Conservation (phyloP, 2,113 vertebrate species). For the Rhynchomys soricoides region DNA sequence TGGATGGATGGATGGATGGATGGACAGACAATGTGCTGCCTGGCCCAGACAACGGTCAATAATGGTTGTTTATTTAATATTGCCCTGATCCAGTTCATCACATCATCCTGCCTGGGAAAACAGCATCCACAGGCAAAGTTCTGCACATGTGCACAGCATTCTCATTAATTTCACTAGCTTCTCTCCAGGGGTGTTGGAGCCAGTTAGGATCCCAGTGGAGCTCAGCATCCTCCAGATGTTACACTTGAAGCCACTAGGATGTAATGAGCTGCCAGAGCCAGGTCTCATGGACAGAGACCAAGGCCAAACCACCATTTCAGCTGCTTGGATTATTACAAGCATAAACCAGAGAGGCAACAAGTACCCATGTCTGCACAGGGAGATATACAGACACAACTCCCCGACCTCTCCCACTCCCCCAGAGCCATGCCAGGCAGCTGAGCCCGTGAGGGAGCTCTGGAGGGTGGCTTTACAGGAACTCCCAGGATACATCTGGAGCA, state of each 20-base stretch:
- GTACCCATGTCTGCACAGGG: not conserved
- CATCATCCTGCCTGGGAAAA: not conserved
- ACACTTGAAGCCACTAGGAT: not conserved
- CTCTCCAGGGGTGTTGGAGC: not conserved
- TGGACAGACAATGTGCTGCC: fast-evolving
- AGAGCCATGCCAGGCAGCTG: not conserved
- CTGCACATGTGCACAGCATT: not conserved
- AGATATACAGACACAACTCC: not conserved
- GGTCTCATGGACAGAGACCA: not conserved
- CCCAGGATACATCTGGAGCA: not conserved
- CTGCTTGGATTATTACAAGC: not conserved
- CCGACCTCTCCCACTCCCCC: no score
- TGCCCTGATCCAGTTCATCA: not conserved
- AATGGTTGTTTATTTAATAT: not conserved
- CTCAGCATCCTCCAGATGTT: not conserved
- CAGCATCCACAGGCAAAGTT: not conserved
- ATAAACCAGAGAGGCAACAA: not conserved
- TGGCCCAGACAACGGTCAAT: not conserved
- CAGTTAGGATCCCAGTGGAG: not conserved
- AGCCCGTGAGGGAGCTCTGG: not conserved
- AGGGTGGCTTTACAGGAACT: not conserved
- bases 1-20: not conserved
- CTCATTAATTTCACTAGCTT: not conserved
- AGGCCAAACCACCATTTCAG: not conserved
- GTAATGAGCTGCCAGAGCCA: not conserved